Conservation (phyloP, 1,140 invertebrate species). For the Teleopsis dalmanni region DNA sequence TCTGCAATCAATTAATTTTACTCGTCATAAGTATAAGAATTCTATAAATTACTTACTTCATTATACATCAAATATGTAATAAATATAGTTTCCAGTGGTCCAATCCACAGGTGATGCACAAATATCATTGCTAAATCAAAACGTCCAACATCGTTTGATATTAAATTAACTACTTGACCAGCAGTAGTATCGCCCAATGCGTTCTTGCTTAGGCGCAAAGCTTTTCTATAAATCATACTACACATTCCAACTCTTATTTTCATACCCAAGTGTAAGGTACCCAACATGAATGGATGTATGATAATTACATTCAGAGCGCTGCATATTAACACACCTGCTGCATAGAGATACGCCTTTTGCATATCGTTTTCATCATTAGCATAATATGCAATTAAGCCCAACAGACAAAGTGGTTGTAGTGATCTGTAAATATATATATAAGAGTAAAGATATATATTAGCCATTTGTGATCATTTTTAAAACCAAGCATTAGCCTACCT, state of each 20-base stretch:
- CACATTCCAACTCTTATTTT: constrained; percentile 69
- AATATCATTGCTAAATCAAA: constrained; percentile 63
- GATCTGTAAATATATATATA: constrained; percentile 54
- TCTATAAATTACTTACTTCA: constrained; percentile 47
- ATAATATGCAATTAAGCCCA: constrained; percentile 64
- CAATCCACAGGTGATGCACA: constrained; percentile 71
- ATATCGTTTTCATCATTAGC: constrained; percentile 44
- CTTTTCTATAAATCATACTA: constrained; percentile 75
- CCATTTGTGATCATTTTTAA: neutral
- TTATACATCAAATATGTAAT: constrained; percentile 68
- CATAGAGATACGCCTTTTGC: constrained; percentile 57
- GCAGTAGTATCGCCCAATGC: constrained; percentile 68
- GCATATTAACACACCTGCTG: constrained; percentile 57
- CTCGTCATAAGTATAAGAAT: constrained; percentile 30
- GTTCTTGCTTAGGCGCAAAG: constrained; percentile 57
- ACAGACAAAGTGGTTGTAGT: constrained; percentile 62
- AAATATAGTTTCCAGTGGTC: constrained; percentile 70
- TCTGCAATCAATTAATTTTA: constrained; percentile 32
- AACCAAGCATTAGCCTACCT: constrained; percentile 7
- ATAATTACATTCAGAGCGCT: constrained; percentile 62
- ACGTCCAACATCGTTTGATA: constrained; percentile 80
- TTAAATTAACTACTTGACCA: constrained; percentile 84
- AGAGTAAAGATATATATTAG: neutral
- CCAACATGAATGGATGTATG: constrained; percentile 74
- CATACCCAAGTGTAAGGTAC: constrained; percentile 65